Evolutionary conservation across 1,140 invertebrate species (phyloP), one percentile per base, ranked within the genome.

Genomic region (Chelonus insularis): DNA sequence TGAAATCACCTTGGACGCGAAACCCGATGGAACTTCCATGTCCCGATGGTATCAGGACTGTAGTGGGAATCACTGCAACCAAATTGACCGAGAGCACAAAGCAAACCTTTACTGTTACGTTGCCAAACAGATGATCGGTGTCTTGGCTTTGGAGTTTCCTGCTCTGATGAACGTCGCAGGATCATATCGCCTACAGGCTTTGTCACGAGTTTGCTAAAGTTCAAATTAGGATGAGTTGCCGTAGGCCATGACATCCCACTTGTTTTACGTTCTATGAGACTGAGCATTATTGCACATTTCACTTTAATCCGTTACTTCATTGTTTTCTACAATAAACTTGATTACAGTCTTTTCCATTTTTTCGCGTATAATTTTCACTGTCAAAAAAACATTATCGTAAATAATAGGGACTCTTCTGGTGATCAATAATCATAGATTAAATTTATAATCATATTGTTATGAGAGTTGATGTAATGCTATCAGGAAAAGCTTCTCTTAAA

Each of bases 1-100:
- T 14, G 8, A 9, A 48, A 58, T 72, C 78, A 79, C 76, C 76
- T 79, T 56, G 58, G 29, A 16, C 67, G 70, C 8, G 72, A 60
- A 20, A 74, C 68, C 23, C 69, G 71, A 55, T 77, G 74, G 65
- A 75, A 80, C 54, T 75, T 77, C 78, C 76, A 80, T 1, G 78
- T 78, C 51, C 76, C 78, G 18, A 78, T 36, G 0, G 75, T 78
- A 48, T 78, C 74, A 0, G 76, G 73, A 45, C 63, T 72, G 67
- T 77, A 74, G 51, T 63, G 37, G 4, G 71, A 66, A 34, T 75
- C 69, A 57, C 69, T 70, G 64, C 72, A 79, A 32, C 71, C 66
- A 14, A 76, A 54, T 23, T 73, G 73, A 1, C 73, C 72, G 9
- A 80, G 71, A 14, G 76, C 72, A 56, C 76, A 80, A 1, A 79